A percentile compares a stretch with the other conserved stretches of the same genome.
Conservation (phyloP, 2,797 vertebrate genomes). For the Kryptolebias ocellatus region DNA sequence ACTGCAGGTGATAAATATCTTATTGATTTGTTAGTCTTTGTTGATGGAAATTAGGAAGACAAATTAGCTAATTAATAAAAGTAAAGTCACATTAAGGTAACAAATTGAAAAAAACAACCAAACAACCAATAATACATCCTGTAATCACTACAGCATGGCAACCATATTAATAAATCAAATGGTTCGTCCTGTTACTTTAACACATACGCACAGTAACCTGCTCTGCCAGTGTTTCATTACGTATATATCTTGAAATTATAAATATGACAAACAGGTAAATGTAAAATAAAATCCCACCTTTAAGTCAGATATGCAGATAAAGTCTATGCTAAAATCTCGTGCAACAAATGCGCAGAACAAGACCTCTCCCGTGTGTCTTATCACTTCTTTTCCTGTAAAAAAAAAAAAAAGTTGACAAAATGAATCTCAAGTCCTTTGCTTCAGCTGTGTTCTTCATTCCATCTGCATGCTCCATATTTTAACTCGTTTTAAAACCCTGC, state of each 20-base stretch:
- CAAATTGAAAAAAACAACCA: conserved; percentile 36
- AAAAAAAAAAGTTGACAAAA: conserved; percentile 8
- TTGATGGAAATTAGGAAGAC: conserved; percentile 38
- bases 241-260: conserved; percentile 26
- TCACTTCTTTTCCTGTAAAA: conserved; percentile 19
- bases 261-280: conserved; percentile 32
- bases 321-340: too few relatives aligned
- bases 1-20: too few relatives aligned
- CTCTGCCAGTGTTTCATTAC: conserved; percentile 23
- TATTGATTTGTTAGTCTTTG: conserved; percentile 18
- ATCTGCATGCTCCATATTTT: conserved; percentile 28
- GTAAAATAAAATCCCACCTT: not conserved
- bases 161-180: conserved; percentile 48
- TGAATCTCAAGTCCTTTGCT: not conserved
- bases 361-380: conserved; percentile 1
- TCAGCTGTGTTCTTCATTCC: conserved; percentile 13
- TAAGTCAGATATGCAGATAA: too few relatives aligned
- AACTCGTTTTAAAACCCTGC: conserved; percentile 12
- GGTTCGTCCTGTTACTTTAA: conserved; percentile 51
- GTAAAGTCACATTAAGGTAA: conserved; percentile 38
- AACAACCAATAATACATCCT: conserved; percentile 24
- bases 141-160: conserved; percentile 42
- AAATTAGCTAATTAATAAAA: conserved; percentile 38
- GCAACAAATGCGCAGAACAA: not conserved
- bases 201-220: conserved; percentile 42